Percentiles rank a stretch among this genome's conserved stretches.
These are phyloP conservation scores for Parauchenoglanis ngamensis DNA, from an alignment of 2,797 vertebrate genomes.

Conservation along the genomic window DNA sequence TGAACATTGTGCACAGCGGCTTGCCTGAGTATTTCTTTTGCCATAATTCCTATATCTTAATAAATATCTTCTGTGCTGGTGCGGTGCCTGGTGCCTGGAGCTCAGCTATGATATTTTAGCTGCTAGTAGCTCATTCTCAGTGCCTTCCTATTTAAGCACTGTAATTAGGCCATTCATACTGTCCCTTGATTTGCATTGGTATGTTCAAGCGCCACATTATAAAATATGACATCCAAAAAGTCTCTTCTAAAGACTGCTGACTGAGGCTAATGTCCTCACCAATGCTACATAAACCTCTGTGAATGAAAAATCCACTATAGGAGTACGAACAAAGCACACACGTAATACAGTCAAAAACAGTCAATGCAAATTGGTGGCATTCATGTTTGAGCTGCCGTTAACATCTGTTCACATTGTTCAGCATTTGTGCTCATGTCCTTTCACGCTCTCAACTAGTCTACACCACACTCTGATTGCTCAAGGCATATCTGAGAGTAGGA, in stretches of 20 bases:
- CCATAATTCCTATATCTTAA: neutral
- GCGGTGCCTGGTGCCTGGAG: too few species aligned
- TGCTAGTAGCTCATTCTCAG: neutral
- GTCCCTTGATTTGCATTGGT: slow-evolving; percentile 62
- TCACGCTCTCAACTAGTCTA: neutral
- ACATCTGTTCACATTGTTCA: neutral
- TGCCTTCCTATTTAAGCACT: slow-evolving; percentile 33
- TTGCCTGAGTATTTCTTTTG: neutral
- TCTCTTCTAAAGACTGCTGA: slow-evolving; percentile 68
- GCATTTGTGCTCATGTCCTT: neutral
- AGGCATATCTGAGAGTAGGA: neutral
- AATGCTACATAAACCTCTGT: neutral
- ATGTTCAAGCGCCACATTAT: slow-evolving; percentile 64
- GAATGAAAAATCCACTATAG: neutral
- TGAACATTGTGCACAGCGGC: neutral
- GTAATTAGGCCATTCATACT: slow-evolving; percentile 48
- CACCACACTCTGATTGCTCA: neutral
- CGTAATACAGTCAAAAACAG: neutral
- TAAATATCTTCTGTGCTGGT: neutral
- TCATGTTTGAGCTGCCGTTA: neutral
- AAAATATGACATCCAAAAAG: slow-evolving; percentile 65
- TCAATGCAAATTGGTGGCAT: neutral
- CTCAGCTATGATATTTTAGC: neutral
- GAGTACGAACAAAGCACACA: slow-evolving; percentile 11
- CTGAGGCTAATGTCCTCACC: slow-evolving; percentile 30